Percentiles rank a stretch among this genome's conserved stretches.
phyloP scores from a whole-genome alignment of 2,888 invertebrate genomes.

The Syritta pipiens region DNA sequence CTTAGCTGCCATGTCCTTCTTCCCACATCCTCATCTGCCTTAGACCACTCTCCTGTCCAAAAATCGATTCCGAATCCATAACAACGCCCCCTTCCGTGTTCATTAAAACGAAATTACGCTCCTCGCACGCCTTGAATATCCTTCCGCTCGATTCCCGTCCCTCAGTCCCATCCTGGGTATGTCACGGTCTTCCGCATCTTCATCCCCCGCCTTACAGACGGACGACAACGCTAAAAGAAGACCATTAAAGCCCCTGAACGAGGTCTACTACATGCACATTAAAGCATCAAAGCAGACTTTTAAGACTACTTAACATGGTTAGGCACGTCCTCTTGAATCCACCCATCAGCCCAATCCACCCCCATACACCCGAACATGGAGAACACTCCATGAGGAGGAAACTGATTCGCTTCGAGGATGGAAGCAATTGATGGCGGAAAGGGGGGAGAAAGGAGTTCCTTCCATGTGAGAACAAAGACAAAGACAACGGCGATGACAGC shows the following conservation, averaged over 20 bases:
- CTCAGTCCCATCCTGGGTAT: background rate
- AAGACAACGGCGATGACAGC: too few relatives aligned
- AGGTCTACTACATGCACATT: constrained; percentile 48
- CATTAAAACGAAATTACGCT: too few relatives aligned
- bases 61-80: too few relatives aligned
- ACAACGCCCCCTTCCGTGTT: too few relatives aligned
- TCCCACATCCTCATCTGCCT: too few relatives aligned
- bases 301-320: constrained; percentile 44
- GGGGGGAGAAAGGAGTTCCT: background rate
- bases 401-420: constrained; percentile 13
- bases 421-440: constrained; percentile 21
- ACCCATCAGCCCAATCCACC: too few relatives aligned
- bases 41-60: too few relatives aligned
- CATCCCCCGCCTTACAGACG: background rate
- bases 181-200: constrained; percentile 3
- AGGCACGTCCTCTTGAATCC: constrained; percentile 43
- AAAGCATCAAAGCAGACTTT: constrained; percentile 52
- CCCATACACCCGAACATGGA: too few relatives aligned
- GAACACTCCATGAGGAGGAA: constrained; percentile 1
- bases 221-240: background rate
- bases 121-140: too few relatives aligned
- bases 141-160: too few relatives aligned
- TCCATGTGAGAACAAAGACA: background rate
- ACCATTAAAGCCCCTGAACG: constrained; percentile 26
- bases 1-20: too few relatives aligned